Evolutionary conservation across 2,113 vertebrate genomes (phyloP).

Genomic region (Probosciger aterrimus): DNA sequence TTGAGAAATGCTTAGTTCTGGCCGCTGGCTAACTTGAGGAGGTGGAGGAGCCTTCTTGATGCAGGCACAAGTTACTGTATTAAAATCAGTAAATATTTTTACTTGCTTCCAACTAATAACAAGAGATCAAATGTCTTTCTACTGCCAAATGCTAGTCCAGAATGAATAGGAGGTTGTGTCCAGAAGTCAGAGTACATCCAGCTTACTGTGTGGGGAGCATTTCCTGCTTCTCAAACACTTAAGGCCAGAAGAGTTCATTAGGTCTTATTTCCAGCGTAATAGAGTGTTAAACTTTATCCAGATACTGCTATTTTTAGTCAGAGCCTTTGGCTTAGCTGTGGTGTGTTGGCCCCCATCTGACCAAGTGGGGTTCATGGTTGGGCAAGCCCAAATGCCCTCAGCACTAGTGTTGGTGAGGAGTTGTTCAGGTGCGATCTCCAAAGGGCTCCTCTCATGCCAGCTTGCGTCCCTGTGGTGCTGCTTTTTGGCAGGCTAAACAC

Average conservation of each 20-base stretch:
- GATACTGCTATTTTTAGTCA: background rate
- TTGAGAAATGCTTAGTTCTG: constrained; percentile 5
- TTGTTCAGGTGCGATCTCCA: background rate
- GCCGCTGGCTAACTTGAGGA: background rate
- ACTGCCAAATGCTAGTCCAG: background rate
- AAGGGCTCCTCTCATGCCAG: background rate
- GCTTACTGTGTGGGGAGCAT: background rate
- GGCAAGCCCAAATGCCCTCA: background rate
- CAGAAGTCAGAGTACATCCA: background rate
- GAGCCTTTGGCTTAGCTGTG: background rate
- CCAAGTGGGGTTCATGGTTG: fast-evolving
- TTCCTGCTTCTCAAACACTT: background rate
- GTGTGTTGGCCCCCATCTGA: background rate
- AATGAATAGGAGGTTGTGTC: background rate
- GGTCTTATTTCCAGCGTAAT: background rate
- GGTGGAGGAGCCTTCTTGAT: background rate
- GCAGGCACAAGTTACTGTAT: background rate
- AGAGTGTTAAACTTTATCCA: background rate
- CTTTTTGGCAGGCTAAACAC: constrained; percentile 1
- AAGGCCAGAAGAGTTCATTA: background rate
- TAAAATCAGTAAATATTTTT: constrained; percentile 23
- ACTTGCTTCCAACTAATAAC: background rate
- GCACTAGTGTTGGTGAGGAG: background rate
- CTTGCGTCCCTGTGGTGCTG: background rate
- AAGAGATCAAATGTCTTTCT: background rate